Evolutionary conservation across 2,113 vertebrate species (phyloP).

Genomic region (Gallinago undulata): DNA sequence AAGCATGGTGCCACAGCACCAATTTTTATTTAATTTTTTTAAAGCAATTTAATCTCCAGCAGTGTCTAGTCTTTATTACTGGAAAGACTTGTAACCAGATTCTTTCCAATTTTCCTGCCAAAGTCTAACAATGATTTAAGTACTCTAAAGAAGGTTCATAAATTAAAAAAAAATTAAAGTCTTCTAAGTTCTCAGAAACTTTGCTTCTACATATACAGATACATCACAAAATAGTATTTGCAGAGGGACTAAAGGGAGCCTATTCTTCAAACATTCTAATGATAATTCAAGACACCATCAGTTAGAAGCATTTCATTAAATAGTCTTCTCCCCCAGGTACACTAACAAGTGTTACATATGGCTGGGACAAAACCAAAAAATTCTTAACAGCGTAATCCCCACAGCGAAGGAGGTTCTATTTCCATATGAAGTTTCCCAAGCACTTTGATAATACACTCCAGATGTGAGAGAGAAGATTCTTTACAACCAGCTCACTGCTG

Average conservation of each 20-base stretch:
- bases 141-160: neutral
- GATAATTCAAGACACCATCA: slow-evolving; percentile 20
- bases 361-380: neutral
- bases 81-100: neutral
- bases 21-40: neutral
- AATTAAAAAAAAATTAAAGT: neutral
- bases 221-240: neutral
- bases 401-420: neutral
- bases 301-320: neutral
- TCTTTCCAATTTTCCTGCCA: neutral
- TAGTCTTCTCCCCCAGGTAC: neutral
- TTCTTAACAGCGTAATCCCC: neutral
- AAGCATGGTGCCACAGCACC: neutral
- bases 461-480: neutral
- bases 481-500: neutral
- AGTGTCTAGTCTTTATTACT: neutral
- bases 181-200: neutral
- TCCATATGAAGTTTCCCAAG: neutral
- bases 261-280: neutral
- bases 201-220: neutral
- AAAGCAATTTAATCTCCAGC: neutral
- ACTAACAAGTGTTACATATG: neutral
- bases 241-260: neutral
- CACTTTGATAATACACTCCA: slow-evolving; percentile 21
- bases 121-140: neutral